Evolutionary conservation across 2,797 vertebrate species (phyloP).

Genomic region (Chaetodon trifasciatus): DNA sequence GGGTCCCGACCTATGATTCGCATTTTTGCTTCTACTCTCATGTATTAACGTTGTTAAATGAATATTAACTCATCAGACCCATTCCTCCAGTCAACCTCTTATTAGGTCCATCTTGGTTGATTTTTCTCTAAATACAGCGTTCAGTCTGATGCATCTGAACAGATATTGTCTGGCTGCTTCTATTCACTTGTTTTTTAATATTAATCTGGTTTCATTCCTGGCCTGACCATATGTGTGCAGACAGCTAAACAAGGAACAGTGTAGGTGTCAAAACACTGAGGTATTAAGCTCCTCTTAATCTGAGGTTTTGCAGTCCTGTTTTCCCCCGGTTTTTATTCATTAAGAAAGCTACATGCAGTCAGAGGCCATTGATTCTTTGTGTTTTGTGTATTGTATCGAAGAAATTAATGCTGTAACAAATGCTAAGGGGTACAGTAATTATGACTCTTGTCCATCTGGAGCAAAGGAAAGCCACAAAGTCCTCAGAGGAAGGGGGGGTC

Average conservation of each 20-base stretch:
- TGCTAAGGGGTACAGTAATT: neutral
- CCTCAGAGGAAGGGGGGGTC: neutral
- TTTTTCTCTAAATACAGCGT: neutral
- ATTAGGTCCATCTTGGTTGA: neutral
- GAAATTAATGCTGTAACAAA: neutral
- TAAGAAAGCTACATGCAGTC: slow-evolving; percentile 18
- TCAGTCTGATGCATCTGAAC: neutral
- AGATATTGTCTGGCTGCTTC: neutral
- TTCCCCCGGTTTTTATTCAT: slow-evolving; percentile 47
- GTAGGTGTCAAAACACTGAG: slow-evolving; percentile 6
- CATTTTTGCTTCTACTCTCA: slow-evolving; percentile 1
- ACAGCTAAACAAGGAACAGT: slow-evolving; percentile 9
- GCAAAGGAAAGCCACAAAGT: neutral
- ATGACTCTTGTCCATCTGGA: neutral
- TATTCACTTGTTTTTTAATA: neutral
- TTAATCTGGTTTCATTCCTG: slow-evolving; percentile 4
- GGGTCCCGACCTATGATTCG: neutral
- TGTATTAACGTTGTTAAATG: neutral
- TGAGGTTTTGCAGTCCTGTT: slow-evolving; percentile 47
- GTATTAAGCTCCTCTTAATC: slow-evolving; percentile 29
- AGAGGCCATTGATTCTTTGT: neutral
- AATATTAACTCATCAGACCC: neutral
- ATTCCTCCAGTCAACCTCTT: neutral
- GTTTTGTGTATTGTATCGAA: neutral
- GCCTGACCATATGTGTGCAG: neutral